These are phyloP conservation scores for Austrofundulus limnaeus DNA, from an alignment of 2,113 vertebrate genomes.

Conservation along the genomic window DNA sequence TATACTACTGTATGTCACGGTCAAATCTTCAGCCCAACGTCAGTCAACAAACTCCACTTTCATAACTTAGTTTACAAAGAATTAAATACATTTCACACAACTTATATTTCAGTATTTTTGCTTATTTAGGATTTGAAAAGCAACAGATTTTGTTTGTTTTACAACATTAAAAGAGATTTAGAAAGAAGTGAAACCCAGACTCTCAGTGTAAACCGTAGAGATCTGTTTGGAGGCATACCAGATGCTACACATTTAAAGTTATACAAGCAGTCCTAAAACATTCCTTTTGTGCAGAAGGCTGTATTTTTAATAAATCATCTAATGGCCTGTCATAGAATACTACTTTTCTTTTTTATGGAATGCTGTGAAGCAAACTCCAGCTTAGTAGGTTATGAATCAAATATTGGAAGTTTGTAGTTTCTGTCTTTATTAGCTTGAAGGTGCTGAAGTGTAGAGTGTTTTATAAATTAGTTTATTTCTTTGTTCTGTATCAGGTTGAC, in stretches of 20 bases:
- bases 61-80: background rate
- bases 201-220: slow-evolving; percentile 33
- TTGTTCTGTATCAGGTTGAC: slow-evolving; percentile 85
- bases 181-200: slow-evolving; percentile 18
- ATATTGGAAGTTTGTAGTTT: background rate
- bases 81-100: background rate
- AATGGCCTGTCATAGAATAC: background rate
- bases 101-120: slow-evolving; percentile 1
- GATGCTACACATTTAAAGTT: slow-evolving; percentile 18
- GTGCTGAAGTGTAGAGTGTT: background rate
- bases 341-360: background rate
- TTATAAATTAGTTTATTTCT: background rate
- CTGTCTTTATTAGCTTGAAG: background rate
- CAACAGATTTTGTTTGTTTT: slow-evolving; percentile 44
- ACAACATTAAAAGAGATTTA: slow-evolving; percentile 32
- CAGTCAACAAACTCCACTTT: background rate
- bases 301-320: background rate
- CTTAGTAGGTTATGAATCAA: background rate
- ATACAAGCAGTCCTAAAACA: slow-evolving; percentile 1
- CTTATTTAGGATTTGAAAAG: slow-evolving; percentile 7
- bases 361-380: background rate
- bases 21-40: too few species aligned
- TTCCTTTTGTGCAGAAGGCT: background rate
- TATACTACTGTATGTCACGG: background rate
- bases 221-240: slow-evolving; percentile 19